phyloP scores from a whole-genome alignment of 2,888 invertebrate species.

The Pristionchus exspectatus region DNA sequence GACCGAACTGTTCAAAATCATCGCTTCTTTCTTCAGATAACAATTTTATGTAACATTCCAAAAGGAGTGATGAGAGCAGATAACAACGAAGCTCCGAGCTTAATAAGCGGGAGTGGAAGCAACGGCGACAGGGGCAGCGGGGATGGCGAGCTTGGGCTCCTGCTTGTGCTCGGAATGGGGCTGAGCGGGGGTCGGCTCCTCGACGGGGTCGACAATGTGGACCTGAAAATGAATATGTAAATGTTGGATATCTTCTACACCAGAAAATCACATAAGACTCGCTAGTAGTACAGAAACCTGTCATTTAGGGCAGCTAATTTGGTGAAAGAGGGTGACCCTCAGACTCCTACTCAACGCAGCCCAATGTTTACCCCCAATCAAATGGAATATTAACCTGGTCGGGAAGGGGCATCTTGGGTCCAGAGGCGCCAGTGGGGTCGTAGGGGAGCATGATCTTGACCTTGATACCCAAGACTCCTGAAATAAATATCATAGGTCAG shows the following conservation, averaged over 20 bases:
- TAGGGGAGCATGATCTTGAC: conserved; percentile 99
- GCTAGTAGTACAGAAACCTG: conserved; percentile 41
- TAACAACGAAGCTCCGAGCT: conserved; percentile 41
- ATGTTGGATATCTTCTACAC: conserved; percentile 43
- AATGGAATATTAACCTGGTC: conserved; percentile 86
- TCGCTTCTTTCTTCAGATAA: conserved; percentile 54
- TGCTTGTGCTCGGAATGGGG: conserved; percentile 78
- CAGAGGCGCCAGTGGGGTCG: conserved; percentile 97
- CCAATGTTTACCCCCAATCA: background rate
- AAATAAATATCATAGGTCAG: conserved; percentile 43
- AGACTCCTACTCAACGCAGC: conserved; percentile 52
- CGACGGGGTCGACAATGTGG: conserved; percentile 96
- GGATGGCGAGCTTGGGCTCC: conserved; percentile 58
- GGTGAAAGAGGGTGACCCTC: conserved; percentile 47
- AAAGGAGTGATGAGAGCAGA: conserved; percentile 21
- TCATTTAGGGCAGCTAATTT: conserved; percentile 53
- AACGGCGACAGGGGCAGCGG: conserved; percentile 32
- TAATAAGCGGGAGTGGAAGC: conserved; percentile 56
- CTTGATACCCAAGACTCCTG: conserved; percentile 86
- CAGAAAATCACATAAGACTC: conserved; percentile 27
- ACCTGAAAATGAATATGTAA: conserved; percentile 56
- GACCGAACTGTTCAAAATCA: conserved; percentile 43
- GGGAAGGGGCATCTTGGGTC: conserved; percentile 96
- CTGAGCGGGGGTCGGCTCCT: conserved; percentile 83
- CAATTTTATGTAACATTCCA: conserved; percentile 55